Base-by-base conservation (phyloP, 53 echinoderm and acorn worm genomes). In the Echinarachnius parma region DNA sequence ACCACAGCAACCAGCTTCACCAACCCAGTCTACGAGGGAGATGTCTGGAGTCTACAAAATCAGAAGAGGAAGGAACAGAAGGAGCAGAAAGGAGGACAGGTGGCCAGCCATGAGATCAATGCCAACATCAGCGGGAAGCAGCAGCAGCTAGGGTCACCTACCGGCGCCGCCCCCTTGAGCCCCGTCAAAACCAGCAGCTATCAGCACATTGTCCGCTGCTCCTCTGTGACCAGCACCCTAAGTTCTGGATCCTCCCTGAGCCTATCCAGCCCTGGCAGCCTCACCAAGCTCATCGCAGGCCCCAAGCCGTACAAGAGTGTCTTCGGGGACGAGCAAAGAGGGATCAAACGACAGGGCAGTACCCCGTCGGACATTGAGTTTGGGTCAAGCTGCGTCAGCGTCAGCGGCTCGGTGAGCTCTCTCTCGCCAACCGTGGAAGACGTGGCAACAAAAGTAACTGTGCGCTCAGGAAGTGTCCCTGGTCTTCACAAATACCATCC, bases 291-390 rank as follows among this genome's bases (percentile, higher is more conserved):
- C 48, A 64, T 77, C 24, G 87, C 81, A 28, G 63, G 71, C 32
- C 87, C 87, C 21, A 81, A 70, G 81, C 87, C 75, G 10, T 87
- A 87, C 32, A 77, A 67, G 48, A 87, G 87, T 53, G 81, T 87
- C 15, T 87, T 87, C 59, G 59, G 62, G 4, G 81, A 87, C 34
- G 87, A 87, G 24, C 81, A 72, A 14, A 46, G 87, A 26, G 87
- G 87, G 15, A 34, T 87, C 57, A 87, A 87, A 42, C 77, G 87
- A 11, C 87, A 87, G 48, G 87, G 72, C 31, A 87, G 87, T 52
- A 87, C 81, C 47, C 87, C 81, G 47, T 87, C 87, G 0, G 87
- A 81, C 9, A 26, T 72, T 16, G 74, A 72, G 28, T 34, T 72
- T 34, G 36, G 23, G 9, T 72, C 74, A 28, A 72, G 74, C 42